These are phyloP conservation scores for Xiphophorus birchmanni DNA, from an alignment of 2,797 vertebrate species.

Conservation along the genomic window DNA sequence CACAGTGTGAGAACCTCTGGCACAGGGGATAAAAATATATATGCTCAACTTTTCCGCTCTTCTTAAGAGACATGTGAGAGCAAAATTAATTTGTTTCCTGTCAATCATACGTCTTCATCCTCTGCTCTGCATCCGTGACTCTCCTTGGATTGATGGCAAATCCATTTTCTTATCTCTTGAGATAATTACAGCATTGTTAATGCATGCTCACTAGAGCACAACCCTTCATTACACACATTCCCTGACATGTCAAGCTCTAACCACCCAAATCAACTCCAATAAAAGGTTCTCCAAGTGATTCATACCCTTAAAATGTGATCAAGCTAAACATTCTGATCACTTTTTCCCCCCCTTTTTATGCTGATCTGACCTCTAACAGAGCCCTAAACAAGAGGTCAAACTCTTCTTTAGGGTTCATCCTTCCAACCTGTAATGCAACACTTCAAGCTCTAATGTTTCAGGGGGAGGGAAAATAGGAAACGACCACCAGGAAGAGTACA, in stretches of 20 bases:
- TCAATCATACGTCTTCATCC: conserved; percentile 65
- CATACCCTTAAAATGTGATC: conserved; percentile 55
- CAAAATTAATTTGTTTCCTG: conserved; percentile 57
- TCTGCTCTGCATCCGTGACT: conserved; percentile 32
- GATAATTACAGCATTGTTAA: conserved; percentile 66
- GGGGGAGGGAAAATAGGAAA: conserved; percentile 15
- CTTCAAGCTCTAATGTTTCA: conserved; percentile 20
- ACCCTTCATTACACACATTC: conserved; percentile 30
- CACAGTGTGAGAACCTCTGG: neutral
- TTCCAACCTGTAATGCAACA: conserved; percentile 38
- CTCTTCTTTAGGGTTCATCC: conserved; percentile 28
- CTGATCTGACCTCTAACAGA: conserved; percentile 38
- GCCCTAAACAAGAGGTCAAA: conserved; percentile 30
- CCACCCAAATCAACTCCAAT: conserved; percentile 19
- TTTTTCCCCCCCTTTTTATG: neutral
- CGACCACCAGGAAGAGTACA: conserved; percentile 7
- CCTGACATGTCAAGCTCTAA: neutral
- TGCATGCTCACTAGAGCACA: conserved; percentile 30
- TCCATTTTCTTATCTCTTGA: conserved; percentile 65
- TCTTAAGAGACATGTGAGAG: conserved; percentile 61
- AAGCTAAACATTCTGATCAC: conserved; percentile 7
- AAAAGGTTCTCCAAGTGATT: conserved; percentile 30
- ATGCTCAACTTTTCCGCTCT: conserved; percentile 25
- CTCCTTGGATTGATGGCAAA: conserved; percentile 49
- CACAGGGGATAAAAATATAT: conserved; percentile 44